Percentiles rank a stretch among this genome's conserved stretches.
phyloP scores from a whole-genome alignment of 23 tunicate species.

The Styela plicata region DNA sequence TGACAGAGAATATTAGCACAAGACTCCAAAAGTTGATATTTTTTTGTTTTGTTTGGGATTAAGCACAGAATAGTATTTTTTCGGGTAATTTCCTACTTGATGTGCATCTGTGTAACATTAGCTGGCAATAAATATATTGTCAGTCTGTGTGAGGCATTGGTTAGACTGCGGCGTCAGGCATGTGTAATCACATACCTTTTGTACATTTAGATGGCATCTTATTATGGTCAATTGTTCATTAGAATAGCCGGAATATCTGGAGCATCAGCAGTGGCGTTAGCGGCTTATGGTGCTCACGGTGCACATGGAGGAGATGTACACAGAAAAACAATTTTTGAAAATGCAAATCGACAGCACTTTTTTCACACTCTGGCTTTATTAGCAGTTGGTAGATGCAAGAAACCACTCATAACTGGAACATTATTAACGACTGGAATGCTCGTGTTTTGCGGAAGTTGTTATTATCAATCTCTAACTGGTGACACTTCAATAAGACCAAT shows the following conservation, averaged over 20 bases:
- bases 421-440: constrained; percentile 13
- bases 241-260: constrained; percentile 27
- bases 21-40: too few relatives aligned
- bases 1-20: too few relatives aligned
- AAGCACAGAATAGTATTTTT: too few relatives aligned
- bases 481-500: constrained; percentile 6
- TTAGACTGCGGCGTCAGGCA: too few relatives aligned
- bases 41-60: too few relatives aligned
- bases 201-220: neutral
- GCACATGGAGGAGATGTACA: constrained; percentile 22
- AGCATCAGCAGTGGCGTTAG: constrained; percentile 12
- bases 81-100: too few relatives aligned
- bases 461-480: constrained; percentile 29
- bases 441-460: constrained; percentile 20
- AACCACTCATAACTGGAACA: constrained; percentile 19
- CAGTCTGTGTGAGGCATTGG: too few relatives aligned
- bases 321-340: constrained; percentile 1
- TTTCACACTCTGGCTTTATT: constrained; percentile 24
- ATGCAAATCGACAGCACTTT: constrained; percentile 23
- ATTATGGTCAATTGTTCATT: constrained; percentile 5
- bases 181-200: too few relatives aligned
- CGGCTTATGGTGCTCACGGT: constrained; percentile 34
- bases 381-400: constrained; percentile 6
- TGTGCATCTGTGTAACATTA: too few relatives aligned
- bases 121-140: too few relatives aligned